Percentiles rank a stretch among this genome's conserved stretches.
Conservation (phyloP, 2,113 vertebrate species). For the Pollachius pollachius region DNA sequence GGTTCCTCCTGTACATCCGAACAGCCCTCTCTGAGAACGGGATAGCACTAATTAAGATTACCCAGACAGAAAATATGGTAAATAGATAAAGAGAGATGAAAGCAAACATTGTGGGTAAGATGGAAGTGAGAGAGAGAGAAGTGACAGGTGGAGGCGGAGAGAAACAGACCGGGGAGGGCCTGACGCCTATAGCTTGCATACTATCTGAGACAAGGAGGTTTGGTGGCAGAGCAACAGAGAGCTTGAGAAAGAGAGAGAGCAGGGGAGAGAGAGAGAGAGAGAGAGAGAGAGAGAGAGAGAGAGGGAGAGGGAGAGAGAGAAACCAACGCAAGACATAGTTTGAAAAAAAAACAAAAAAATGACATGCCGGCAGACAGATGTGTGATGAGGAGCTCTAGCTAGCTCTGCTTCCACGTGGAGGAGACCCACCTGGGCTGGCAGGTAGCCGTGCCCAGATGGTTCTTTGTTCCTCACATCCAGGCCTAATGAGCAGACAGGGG, state of each 20-base stretch:
- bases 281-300: conserved; percentile 14
- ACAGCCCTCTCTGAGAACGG: conserved; percentile 20
- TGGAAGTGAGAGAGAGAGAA: conserved; percentile 31
- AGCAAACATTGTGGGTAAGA: conserved; percentile 42
- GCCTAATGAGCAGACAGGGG: conserved; percentile 77
- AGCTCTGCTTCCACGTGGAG: conserved; percentile 59
- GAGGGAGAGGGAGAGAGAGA: background rate
- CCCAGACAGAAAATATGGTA: conserved; percentile 40
- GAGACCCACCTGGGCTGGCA: conserved; percentile 75
- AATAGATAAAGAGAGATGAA: conserved; percentile 43
- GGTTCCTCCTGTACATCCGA: conserved; percentile 54
- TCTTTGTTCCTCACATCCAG: conserved; percentile 64
- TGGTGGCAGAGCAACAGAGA: conserved; percentile 8
- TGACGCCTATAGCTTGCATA: conserved; percentile 27
- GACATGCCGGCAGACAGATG: conserved; percentile 64
- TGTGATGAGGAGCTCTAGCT: conserved; percentile 47
- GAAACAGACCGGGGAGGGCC: conserved; percentile 44
- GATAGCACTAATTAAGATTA: conserved; percentile 30
- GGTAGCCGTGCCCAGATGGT: conserved; percentile 67
- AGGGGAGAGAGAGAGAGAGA: background rate
- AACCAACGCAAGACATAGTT: background rate
- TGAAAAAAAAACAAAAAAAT: background rate
- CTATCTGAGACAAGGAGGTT: conserved; percentile 43
- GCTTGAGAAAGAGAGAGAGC: background rate
- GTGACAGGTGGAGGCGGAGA: conserved; percentile 52